phyloP scores from a whole-genome alignment of 2,797 vertebrate species.

The Eremophila alpestris region DNA sequence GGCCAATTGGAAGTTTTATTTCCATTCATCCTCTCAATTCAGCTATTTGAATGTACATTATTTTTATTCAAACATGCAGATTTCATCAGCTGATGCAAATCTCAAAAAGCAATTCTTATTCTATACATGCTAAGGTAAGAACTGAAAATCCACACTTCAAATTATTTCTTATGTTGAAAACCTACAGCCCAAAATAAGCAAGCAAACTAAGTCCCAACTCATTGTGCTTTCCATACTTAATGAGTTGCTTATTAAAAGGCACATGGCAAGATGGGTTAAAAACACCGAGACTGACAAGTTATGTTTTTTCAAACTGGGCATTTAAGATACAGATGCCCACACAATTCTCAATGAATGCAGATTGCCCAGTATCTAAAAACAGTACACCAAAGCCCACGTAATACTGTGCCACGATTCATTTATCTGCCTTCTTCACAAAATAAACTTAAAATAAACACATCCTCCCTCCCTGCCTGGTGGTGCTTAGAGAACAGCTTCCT shows the following conservation, averaged over 20 bases:
- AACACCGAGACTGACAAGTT: background rate
- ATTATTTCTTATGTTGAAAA: background rate
- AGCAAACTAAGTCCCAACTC: background rate
- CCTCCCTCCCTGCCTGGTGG: conserved; percentile 37
- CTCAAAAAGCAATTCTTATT: background rate
- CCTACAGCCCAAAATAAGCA: background rate
- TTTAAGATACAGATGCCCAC: background rate
- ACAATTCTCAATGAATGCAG: background rate
- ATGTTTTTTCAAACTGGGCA: background rate
- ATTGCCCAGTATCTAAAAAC: background rate
- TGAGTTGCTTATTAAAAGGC: background rate
- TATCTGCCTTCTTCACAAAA: background rate
- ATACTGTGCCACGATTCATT: background rate
- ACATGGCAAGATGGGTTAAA: background rate
- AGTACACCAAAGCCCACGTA: background rate
- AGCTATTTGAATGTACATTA: background rate
- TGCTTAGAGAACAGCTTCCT: conserved; percentile 80
- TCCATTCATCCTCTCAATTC: background rate
- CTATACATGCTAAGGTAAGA: background rate
- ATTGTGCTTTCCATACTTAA: background rate
- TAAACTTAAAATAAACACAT: conserved; percentile 33
- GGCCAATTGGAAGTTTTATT: background rate
- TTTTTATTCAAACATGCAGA: background rate
- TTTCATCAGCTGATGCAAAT: background rate
- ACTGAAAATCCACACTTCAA: background rate